Conservation (phyloP, 2,888 invertebrate species). For the Thyatira batis region DNA sequence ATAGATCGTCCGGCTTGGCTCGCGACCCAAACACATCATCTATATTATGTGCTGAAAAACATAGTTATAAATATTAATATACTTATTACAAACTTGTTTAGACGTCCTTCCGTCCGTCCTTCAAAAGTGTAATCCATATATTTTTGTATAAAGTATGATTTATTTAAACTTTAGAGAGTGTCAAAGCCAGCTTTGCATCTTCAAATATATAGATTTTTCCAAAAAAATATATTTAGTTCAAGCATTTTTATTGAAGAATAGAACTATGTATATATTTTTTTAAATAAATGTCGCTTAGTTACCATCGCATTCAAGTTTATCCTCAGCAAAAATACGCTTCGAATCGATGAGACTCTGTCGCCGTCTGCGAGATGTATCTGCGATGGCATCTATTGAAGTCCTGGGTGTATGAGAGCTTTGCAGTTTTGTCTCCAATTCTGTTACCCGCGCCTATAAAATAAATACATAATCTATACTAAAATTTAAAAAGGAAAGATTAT, state of each 20-base stretch:
- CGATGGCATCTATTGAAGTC: slow-evolving; percentile 39
- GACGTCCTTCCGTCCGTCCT: no score
- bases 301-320: slow-evolving; percentile 35
- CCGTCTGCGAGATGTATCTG: slow-evolving; percentile 47
- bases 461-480: no score
- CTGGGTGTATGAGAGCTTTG: slow-evolving; percentile 31
- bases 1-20: slow-evolving; percentile 52
- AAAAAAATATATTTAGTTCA: no score
- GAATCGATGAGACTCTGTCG: slow-evolving; percentile 66
- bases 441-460: slow-evolving; percentile 46
- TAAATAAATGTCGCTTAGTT: not conserved
- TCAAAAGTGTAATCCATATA: no score
- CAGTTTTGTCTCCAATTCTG: slow-evolving; percentile 39
- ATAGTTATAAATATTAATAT: not conserved
- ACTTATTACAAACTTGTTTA: no score
- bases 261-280: no score
- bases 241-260: no score
- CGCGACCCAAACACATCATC: slow-evolving; percentile 50
- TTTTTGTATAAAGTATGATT: no score
- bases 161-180: no score
- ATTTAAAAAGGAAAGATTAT: no score
- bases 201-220: no score
- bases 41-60: slow-evolving; percentile 49
- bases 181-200: no score
- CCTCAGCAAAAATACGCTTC: slow-evolving; percentile 48